Evolutionary conservation across 53 echinoderm and acorn worm species (phyloP).

Genomic region (Stichopus horrens): DNA sequence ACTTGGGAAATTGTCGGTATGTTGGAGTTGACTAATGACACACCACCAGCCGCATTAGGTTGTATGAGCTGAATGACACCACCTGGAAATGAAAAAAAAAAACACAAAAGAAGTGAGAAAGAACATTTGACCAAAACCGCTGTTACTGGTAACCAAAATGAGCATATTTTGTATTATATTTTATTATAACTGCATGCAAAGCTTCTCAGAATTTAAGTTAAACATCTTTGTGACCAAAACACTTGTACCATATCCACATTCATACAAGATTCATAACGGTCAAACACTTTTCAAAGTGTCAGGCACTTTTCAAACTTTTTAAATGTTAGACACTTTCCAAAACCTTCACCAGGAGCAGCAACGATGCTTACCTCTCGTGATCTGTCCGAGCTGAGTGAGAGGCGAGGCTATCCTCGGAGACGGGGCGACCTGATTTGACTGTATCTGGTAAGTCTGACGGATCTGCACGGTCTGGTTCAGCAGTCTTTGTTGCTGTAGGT

Average conservation of each 20-base stretch:
- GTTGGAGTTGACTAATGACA: slow-evolving; percentile 19
- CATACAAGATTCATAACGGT: no score
- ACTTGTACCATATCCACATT: no score
- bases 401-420: slow-evolving; percentile 51
- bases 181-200: no score
- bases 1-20: slow-evolving; percentile 45
- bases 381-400: slow-evolving; percentile 70
- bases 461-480: slow-evolving; percentile 48
- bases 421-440: not conserved
- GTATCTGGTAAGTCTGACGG: slow-evolving; percentile 66
- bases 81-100: slow-evolving; percentile 54
- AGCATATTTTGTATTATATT: no score
- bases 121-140: no score
- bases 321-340: no score
- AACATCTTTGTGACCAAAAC: no score
- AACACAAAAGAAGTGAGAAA: not conserved
- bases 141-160: no score
- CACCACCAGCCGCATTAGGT: slow-evolving; percentile 59
- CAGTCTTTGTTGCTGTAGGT: slow-evolving; percentile 1
- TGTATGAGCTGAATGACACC: slow-evolving; percentile 93
- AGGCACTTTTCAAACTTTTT: no score
- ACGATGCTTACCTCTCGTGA: slow-evolving; percentile 6
- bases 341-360: no score
- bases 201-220: no score
- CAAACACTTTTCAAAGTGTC: no score